Base-by-base conservation (phyloP, 2,113 vertebrate species). In the Tragelaphus buxtoni region DNA sequence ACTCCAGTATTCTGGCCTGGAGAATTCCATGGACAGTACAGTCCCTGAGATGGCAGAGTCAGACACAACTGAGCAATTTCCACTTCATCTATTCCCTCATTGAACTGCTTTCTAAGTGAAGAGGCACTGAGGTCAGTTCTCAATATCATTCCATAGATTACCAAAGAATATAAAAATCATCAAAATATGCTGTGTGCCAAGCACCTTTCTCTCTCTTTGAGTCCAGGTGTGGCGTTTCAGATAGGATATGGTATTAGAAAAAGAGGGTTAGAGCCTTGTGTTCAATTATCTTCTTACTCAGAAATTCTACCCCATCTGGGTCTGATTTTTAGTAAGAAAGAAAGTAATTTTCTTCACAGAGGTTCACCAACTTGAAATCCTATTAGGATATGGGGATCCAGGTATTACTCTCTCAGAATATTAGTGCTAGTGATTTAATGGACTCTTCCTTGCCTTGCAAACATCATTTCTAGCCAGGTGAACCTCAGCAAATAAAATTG, bases 271-370 rank as follows among this genome's bases (percentile, higher is more conserved):
- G 13, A 85, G 3, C 45, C 63, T 72, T 87, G 51, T 26, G 26
- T 55, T 83, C 60, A 45, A 3, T 4, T 58, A 18, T 76, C 83
- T 58, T 77, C 65, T 84, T 35, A 69, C 35, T 72, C 83, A 88
- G 69, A 88, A 55, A 76, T 61, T 14, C 35, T 60, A 81, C 13
- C 80, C 35, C 17, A 53, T n/a, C 81, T 51, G 51, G 60, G 28
- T 85, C 69, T 95, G 39, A 65, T n/a, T 92, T 83, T 84, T 96
- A 95, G 49, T 93, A 81, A 76, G 45, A 84, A 94, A 87, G 32
- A 7, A 92, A 93, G 45, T 24, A 65, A 69, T 74, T 80, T 84
- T 88, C 82, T 90, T 65, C 47, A n/a, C 17, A 80, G 83, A 63
- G 79, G 53, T 24, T 80, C 58, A 61, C 35, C 39, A 61, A 28